These are phyloP conservation scores for Drosophila sp. DNA, from an alignment of 1,140 invertebrate species.

Conservation along the genomic window DNA sequence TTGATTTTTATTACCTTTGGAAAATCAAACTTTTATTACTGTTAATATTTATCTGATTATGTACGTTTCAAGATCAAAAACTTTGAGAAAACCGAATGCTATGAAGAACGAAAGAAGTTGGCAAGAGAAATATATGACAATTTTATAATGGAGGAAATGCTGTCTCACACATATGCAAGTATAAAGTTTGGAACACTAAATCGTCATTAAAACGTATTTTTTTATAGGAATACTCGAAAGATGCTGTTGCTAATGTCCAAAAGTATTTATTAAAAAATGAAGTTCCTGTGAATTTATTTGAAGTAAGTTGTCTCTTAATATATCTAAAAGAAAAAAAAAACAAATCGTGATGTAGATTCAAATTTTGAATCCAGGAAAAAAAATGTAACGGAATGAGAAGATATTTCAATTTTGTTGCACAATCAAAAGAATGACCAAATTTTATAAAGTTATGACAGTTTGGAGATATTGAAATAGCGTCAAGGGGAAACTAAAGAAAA, in stretches of 20 bases:
- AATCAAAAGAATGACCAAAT: too few relatives aligned
- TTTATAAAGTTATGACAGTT: too few relatives aligned
- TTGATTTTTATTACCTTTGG: neutral
- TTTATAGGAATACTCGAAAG: constrained; percentile 96
- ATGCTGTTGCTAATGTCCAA: constrained; percentile 98
- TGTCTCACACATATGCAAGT: constrained; percentile 98
- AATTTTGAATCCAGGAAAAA: too few relatives aligned
- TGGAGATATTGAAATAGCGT: too few relatives aligned
- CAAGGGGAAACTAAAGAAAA: too few relatives aligned
- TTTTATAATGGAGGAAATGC: constrained; percentile 99
- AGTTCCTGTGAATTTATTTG: constrained; percentile 98
- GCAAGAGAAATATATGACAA: constrained; percentile 99
- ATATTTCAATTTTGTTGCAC: too few relatives aligned
- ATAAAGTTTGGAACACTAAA: neutral
- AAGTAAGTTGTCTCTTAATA: constrained; percentile 87
- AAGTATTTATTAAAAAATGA: constrained; percentile 98
- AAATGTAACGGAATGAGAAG: too few relatives aligned
- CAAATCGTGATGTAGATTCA: too few relatives aligned
- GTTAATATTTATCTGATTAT: constrained; percentile 51
- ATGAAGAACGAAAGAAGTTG: constrained; percentile 96
- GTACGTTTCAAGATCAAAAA: constrained; percentile 94
- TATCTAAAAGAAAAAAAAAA: neutral
- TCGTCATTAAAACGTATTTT: constrained; percentile 17
- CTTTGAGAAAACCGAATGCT: constrained; percentile 98
- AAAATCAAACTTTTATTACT: too few relatives aligned